A percentile compares a stretch with the other conserved stretches of the same genome.
phyloP scores from a whole-genome alignment of 2,113 vertebrate genomes.

The Myocastor coypus region DNA sequence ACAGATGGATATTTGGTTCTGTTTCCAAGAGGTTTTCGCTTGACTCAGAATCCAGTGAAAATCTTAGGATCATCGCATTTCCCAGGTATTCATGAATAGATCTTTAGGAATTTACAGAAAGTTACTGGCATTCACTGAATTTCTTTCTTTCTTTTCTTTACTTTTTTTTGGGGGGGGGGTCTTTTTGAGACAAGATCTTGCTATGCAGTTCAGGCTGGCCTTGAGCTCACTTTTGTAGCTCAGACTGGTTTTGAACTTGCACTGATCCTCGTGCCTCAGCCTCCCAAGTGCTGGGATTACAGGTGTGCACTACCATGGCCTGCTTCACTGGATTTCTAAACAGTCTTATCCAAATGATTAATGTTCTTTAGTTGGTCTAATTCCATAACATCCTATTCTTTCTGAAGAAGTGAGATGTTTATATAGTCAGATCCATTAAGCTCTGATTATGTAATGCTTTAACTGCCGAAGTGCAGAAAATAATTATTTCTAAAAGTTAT shows the following conservation, averaged over 20 bases:
- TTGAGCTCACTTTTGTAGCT: too few relatives aligned
- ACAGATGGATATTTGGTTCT: conserved; percentile 71
- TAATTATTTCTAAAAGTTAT: conserved; percentile 34
- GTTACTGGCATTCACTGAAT: neutral
- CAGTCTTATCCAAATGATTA: neutral
- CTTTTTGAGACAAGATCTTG: too few relatives aligned
- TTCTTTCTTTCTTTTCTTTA: neutral
- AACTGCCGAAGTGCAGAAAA: neutral
- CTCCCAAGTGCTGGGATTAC: too few relatives aligned
- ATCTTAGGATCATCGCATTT: conserved; percentile 74
- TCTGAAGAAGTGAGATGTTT: neutral
- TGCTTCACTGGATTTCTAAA: too few relatives aligned
- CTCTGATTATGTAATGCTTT: neutral
- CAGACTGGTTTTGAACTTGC: too few relatives aligned
- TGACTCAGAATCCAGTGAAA: conserved; percentile 73
- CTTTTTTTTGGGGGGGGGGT: too few relatives aligned
- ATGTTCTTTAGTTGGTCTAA: neutral
- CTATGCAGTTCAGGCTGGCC: too few relatives aligned
- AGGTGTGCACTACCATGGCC: too few relatives aligned
- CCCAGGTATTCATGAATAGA: conserved; percentile 76
- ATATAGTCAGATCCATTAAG: neutral
- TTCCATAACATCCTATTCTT: neutral
- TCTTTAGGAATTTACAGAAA: conserved; percentile 17
- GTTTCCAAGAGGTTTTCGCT: conserved; percentile 62
- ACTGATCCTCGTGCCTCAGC: too few relatives aligned